These are phyloP conservation scores for Lithobates sylvaticus DNA, from an alignment of 2,797 vertebrate genomes.

Conservation along the genomic window DNA sequence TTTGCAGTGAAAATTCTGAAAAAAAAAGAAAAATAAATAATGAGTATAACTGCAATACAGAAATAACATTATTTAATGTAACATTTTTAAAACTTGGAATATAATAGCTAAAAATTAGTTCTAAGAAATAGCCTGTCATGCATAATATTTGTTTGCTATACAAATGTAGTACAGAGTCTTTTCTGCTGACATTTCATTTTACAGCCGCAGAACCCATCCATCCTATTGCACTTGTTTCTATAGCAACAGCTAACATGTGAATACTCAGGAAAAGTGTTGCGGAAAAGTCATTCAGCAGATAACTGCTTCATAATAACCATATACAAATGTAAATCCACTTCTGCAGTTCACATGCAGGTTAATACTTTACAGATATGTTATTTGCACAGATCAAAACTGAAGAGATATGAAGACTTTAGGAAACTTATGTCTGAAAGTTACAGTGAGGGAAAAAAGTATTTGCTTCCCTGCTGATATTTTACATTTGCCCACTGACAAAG, in stretches of 20 bases:
- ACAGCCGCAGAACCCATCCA: conserved; percentile 16
- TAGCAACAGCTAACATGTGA: conserved; percentile 48
- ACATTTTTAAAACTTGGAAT: background rate
- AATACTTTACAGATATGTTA: background rate
- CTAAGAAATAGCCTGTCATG: background rate
- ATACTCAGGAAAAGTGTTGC: conserved; percentile 20
- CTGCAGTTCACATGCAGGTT: background rate
- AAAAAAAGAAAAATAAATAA: background rate
- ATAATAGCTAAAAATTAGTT: background rate
- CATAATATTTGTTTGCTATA: background rate
- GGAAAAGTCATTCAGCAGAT: conserved; percentile 14
- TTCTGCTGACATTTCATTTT: conserved; percentile 50
- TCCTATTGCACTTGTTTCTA: conserved; percentile 38
- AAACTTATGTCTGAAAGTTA: too few relatives aligned
- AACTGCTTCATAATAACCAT: conserved; percentile 3
- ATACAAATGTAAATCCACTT: conserved; percentile 10
- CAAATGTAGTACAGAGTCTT: background rate
- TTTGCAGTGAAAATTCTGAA: too few relatives aligned
- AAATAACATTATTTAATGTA: background rate
- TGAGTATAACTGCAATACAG: background rate
- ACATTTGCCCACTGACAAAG: too few relatives aligned
- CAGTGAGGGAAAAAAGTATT: too few relatives aligned
- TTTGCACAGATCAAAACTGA: background rate
- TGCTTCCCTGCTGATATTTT: too few relatives aligned
- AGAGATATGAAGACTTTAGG: too few relatives aligned